Evolutionary conservation across 2,888 invertebrate genomes (phyloP).

Genomic region (Polydrusus cervinus): DNA sequence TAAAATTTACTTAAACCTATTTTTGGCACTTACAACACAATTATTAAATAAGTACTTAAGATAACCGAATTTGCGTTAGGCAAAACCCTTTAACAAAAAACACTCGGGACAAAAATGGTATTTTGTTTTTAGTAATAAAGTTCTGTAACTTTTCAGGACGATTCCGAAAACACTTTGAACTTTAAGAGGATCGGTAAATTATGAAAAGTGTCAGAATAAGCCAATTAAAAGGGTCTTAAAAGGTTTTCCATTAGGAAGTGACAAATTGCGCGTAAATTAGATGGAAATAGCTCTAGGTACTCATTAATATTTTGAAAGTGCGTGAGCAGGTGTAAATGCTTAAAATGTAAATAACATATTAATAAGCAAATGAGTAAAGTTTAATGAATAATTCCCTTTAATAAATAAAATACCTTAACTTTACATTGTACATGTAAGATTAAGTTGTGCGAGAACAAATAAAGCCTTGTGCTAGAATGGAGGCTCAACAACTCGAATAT

Average conservation of each 20-base stretch:
- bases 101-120: background rate
- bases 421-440: background rate
- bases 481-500: background rate
- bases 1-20: too few relatives aligned
- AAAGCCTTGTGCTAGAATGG: background rate
- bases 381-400: background rate
- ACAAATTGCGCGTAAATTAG: constrained; percentile 22
- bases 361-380: constrained; percentile 5
- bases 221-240: constrained; percentile 40
- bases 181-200: constrained; percentile 35
- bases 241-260: constrained; percentile 43
- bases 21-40: too few relatives aligned
- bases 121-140: constrained; percentile 1
- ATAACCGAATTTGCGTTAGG: background rate
- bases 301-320: constrained; percentile 10
- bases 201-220: constrained; percentile 31
- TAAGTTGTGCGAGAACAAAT: background rate
- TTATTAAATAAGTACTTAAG: background rate
- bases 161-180: constrained; percentile 13
- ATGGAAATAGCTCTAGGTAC: constrained; percentile 10
- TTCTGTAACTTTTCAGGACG: background rate
- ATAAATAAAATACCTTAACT: background rate
- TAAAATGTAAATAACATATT: constrained; percentile 20
- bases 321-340: constrained; percentile 28
- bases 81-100: background rate